phyloP scores from a whole-genome alignment of 2,888 invertebrate genomes.

The Agonum fuliginosum region DNA sequence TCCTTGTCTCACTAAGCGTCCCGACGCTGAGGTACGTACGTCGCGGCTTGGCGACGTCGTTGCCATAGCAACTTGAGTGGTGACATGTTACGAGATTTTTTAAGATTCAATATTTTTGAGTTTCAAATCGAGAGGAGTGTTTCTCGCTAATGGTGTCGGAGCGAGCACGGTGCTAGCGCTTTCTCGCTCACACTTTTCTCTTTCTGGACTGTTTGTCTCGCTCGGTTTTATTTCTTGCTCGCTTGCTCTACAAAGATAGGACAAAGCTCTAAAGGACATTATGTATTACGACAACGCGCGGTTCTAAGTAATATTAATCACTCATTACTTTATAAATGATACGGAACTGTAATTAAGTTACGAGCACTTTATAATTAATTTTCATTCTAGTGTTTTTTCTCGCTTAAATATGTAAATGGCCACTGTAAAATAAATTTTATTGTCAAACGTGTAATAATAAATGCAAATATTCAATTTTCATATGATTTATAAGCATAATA shows the following conservation, averaged over 20 bases:
- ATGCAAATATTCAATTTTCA: neutral
- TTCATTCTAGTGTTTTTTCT: neutral
- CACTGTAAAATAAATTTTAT: neutral
- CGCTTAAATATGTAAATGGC: neutral
- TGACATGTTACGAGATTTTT: conserved; percentile 59
- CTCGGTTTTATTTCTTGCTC: neutral
- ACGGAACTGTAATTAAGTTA: neutral
- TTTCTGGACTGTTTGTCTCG: neutral
- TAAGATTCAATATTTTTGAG: conserved; percentile 60
- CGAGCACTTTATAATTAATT: neutral
- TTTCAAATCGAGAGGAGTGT: conserved; percentile 55
- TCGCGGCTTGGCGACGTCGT: conserved; percentile 2
- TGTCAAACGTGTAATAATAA: neutral
- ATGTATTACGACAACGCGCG: conserved; percentile 4
- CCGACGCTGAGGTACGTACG: conserved; percentile 10
- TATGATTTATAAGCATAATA: neutral
- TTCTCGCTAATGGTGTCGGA: conserved; percentile 46
- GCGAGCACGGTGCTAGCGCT: neutral
- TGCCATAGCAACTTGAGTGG: conserved; percentile 58
- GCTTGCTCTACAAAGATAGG: neutral
- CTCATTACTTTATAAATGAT: conserved; percentile 2
- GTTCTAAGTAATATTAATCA: neutral
- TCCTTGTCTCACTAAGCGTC: conserved; percentile 40
- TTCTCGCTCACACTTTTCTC: conserved; percentile 24
- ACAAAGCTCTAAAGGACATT: conserved; percentile 3